Evolutionary conservation across 2,888 invertebrate species (phyloP), one percentile per base, ranked within the genome.

Genomic region (Ptychoptera contaminata): DNA sequence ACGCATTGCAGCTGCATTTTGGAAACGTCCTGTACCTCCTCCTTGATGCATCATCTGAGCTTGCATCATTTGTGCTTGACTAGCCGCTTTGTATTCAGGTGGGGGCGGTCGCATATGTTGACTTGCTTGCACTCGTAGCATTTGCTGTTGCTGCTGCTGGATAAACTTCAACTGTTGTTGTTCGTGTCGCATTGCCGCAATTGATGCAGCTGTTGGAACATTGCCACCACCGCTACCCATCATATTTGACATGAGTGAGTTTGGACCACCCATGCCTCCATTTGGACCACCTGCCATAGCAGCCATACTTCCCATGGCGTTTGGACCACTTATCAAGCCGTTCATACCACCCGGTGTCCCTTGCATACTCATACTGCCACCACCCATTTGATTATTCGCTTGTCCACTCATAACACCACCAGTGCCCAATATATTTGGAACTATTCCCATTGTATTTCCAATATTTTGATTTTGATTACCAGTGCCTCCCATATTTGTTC

Each of bases 71-170:
- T 66, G 66, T 38, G 62, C 63, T 49, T 64, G 65, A 48, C 59
- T 64, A 56, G 81, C 76, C 56, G 81, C 76, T 63, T 86, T 87
- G 66, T 88, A 87, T 62, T 87, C 87, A 2, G 87, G 88, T 37
- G 87, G 87, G 16, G 87, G 87, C 29, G 86, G 83, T 43, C 83
- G 72, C 62, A 71, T 67, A 50, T 71, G 69, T 51, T 72, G 71
- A 48, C 52, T 52, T 2, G 50, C 49, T 53, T 76, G 74, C 11
- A 71, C 70, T 23, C 73, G 65, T 51, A 74, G 53, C 69, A 75
- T 71, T 56, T 80, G 79, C 55, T n/a, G n/a, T n/a, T 76, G 78
- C 58, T 78, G 79, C 53, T 77, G 79, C 53, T 77, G 78, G 56
- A 79, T 57, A 62, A 77, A 71, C 62, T 79, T 79, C 6, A 77